phyloP scores from a whole-genome alignment of 1,140 invertebrate species.

The Drosophila eugracilis region DNA sequence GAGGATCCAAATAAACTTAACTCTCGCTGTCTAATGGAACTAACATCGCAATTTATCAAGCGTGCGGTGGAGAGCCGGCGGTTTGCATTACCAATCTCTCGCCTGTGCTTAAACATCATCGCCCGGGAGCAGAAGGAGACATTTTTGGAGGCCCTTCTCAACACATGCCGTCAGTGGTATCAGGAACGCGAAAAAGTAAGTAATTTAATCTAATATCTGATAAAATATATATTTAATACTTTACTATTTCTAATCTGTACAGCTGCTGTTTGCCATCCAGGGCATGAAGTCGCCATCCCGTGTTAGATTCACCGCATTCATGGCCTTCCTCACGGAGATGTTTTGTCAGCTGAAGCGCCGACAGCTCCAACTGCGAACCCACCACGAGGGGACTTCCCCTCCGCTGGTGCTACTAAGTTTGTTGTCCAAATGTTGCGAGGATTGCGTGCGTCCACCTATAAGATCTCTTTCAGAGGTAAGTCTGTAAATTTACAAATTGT shows the following conservation, averaged over 20 bases:
- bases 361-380: slow-evolving; percentile 88
- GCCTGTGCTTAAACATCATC: slow-evolving; percentile 93
- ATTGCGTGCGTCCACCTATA: slow-evolving; percentile 91
- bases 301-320: slow-evolving; percentile 92
- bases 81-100: slow-evolving; percentile 91
- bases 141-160: slow-evolving; percentile 94
- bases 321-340: slow-evolving; percentile 95
- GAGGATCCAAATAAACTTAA: slow-evolving; percentile 92
- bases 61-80: slow-evolving; percentile 91
- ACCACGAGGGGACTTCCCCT: slow-evolving; percentile 89
- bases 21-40: slow-evolving; percentile 92
- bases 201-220: not conserved
- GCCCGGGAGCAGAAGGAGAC: slow-evolving; percentile 94
- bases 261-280: slow-evolving; percentile 81
- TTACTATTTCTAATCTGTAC: not conserved
- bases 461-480: slow-evolving; percentile 91
- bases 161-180: slow-evolving; percentile 95
- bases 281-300: slow-evolving; percentile 85
- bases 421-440: slow-evolving; percentile 93
- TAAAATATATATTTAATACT: not conserved
- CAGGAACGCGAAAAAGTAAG: slow-evolving; percentile 90
- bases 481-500: not conserved
- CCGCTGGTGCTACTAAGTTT: slow-evolving; percentile 91
- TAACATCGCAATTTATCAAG: slow-evolving; percentile 92
- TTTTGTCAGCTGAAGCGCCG: slow-evolving; percentile 93